phyloP scores from a whole-genome alignment of 2,888 invertebrate genomes.

The Trissolcus japonicus region DNA sequence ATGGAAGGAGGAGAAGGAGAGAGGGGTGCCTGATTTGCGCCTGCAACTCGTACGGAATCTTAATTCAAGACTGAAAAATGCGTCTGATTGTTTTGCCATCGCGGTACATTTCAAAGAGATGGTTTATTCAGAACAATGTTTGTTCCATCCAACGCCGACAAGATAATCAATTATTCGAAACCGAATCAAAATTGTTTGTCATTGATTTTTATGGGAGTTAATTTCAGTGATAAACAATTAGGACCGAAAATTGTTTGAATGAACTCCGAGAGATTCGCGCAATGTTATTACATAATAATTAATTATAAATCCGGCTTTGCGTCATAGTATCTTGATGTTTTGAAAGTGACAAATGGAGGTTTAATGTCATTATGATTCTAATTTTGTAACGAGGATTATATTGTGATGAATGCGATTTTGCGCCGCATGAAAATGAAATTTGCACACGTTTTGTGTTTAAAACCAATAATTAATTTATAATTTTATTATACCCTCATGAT shows the following conservation, averaged over 20 bases:
- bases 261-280: background rate
- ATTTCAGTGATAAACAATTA: too few species aligned
- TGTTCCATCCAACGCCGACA: too few species aligned
- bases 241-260: background rate
- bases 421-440: conserved; percentile 11
- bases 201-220: too few species aligned
- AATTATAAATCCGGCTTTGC: conserved; percentile 22
- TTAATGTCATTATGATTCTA: conserved; percentile 32
- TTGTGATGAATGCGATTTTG: conserved; percentile 41
- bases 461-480: too few species aligned
- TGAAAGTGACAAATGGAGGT: conserved; percentile 43
- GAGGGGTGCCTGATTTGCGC: background rate
- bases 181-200: too few species aligned
- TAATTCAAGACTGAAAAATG: conserved; percentile 5
- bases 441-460: background rate
- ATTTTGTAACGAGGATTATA: conserved; percentile 41
- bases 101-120: too few species aligned
- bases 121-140: too few species aligned
- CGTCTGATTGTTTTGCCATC: too few species aligned
- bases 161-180: too few species aligned
- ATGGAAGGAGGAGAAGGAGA: background rate
- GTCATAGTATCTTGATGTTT: conserved; percentile 22
- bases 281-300: conserved; percentile 25
- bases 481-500: too few species aligned
- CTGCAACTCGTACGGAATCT: conserved; percentile 1